Evolutionary conservation across 2,888 invertebrate species (phyloP), one percentile per base, ranked within the genome.

Genomic region (Elgonia sp.): DNA sequence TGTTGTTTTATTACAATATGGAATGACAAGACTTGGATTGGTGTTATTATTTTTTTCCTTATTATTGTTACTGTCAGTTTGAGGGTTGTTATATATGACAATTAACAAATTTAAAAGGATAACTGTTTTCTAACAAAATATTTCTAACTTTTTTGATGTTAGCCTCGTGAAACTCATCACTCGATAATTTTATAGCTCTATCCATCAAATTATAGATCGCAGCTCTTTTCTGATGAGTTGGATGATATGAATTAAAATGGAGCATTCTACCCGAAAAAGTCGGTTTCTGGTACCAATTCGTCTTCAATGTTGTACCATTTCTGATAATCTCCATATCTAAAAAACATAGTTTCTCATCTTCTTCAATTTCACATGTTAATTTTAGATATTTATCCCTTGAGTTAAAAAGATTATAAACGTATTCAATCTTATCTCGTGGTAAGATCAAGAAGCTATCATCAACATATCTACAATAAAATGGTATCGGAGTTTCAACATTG

Each of bases 201-300:
- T 65, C 65, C 1, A 65, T 9, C 9, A 65, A 20, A 40, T 39
- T 65, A 65, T 21, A 65, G 16, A 65, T 40, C 65, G 40, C 40
- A n/a, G 65, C 65, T 3, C 40, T 16, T 40, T 65, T 65, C 40
- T 65, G 65, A n/a, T 39, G 39, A 4, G 40, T 40, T 4, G 65
- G 65, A 40, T 65, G 65, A 18, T 21, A 40, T 9, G 65, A 65
- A n/a, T 40, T 39, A 21, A 21, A 65, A 12, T 65, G 65, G 16
- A 65, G 40, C n/a, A 65, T 37, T 37, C 62, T 6, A 14, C 65
- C 65, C 18, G n/a, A n/a, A n/a, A n/a, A n/a, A n/a, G n/a, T n/a
- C n/a, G n/a, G n/a, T n/a, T n/a, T n/a, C n/a, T n/a, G 40, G 16
- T 42, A 53, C 67, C 67, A 67, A 29, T 67, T 67, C 2, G 42